Base-by-base conservation (phyloP, 2,888 invertebrate genomes). In the Molorchus minor region DNA sequence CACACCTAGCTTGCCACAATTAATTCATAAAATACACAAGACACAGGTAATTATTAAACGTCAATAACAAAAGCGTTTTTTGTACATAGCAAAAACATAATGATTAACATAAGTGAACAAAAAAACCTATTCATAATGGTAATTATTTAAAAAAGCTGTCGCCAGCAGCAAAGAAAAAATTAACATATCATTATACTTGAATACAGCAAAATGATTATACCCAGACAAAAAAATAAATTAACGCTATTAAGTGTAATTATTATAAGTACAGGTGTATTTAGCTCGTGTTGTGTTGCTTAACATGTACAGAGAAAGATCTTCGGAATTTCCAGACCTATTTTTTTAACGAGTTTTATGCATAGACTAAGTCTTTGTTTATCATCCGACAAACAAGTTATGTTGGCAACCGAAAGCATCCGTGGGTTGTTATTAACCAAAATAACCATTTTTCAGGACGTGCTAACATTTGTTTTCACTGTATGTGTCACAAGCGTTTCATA, bases 371-470 rank as follows among this genome's bases (percentile, higher is more conserved):
- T 13, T 15, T 40, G 15, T 12, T 38, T 38, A 40, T 49, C 49
- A n/a, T 30, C 17, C n/a, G 25, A 36, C 36, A 38, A 25, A 17
- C 25, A 16, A 5, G 15, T 25, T 49, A 38, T 47, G 21, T 38
- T 49, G 38, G 49, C 49, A 49, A 25, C 20, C 20, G 38, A 38
- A 29, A 35, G 38, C 36, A 3, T 13, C 15, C 21, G 49, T 40
- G 49, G 49, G 49, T 38, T 12, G 21, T 15, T 38, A 36, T 38
- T 38, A 40, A 40, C 49, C 38, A 20, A 40, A 49, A 49, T 49
- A 49, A 25, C 25, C 21, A 49, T 49, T 49, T 49, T 49, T 49
- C 36, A 49, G 38, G 17, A 29, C 16, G 38, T 49, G 38, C 49
- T 38, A 49, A 40, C 36, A 38, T 15, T 36, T 49, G 21, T 36